phyloP scores from a whole-genome alignment of 1,140 invertebrate genomes.

The Caenorhabditis briggsae region DNA sequence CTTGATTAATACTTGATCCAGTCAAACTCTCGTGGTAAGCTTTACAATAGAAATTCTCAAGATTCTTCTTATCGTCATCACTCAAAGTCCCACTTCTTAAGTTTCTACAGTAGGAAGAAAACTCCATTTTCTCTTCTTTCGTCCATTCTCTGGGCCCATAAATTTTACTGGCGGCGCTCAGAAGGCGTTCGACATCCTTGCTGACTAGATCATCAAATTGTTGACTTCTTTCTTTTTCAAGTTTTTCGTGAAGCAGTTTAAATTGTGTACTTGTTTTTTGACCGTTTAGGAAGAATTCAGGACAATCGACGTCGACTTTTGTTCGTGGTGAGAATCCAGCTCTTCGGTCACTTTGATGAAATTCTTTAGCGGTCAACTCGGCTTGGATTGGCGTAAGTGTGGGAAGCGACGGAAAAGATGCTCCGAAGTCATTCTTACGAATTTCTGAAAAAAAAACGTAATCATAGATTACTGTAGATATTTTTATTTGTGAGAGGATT shows the following conservation, averaged over 20 bases:
- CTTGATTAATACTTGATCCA: too few species aligned
- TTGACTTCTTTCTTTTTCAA: not conserved
- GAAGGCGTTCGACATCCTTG: constrained; percentile 22
- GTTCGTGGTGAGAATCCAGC: constrained; percentile 1
- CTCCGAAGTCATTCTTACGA: too few species aligned
- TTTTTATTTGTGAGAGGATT: too few species aligned
- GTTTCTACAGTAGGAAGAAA: constrained; percentile 8
- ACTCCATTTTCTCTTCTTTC: not conserved
- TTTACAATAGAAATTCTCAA: constrained; percentile 15
- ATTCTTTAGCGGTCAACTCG: too few species aligned
- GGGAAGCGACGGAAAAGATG: too few species aligned
- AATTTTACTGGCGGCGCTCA: not conserved
- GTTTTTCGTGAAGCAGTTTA: not conserved
- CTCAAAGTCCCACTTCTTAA: not conserved
- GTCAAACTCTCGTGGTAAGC: not conserved
- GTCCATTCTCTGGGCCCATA: constrained; percentile 18
- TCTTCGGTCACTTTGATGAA: not conserved
- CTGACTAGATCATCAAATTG: not conserved
- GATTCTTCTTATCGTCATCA: not conserved
- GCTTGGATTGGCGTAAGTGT: too few species aligned
- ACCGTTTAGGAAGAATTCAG: not conserved
- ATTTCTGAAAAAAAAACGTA: too few species aligned
- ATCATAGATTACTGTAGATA: too few species aligned
- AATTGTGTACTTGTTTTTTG: not conserved
- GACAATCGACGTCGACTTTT: not conserved